Evolutionary conservation across 2,113 vertebrate genomes (phyloP).

Genomic region (Calyptomena viridis): DNA sequence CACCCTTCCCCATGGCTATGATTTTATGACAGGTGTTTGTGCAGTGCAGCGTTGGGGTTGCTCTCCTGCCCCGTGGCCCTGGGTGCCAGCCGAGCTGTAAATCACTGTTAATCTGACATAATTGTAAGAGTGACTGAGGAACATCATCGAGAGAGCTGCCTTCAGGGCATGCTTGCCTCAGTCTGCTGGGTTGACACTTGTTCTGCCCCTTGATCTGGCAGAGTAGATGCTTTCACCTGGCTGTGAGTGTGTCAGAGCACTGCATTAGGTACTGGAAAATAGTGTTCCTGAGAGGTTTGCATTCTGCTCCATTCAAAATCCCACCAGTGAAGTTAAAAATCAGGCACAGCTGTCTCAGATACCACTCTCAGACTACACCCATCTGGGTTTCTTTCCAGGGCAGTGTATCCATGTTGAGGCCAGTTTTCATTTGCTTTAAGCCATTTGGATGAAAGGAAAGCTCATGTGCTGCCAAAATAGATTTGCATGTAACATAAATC

Average conservation of each 20-base stretch:
- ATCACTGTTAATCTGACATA: neutral
- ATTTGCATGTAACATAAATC: neutral
- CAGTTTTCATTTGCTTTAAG: constrained; percentile 28
- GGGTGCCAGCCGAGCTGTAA: neutral
- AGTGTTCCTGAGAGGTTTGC: neutral
- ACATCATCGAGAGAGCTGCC: neutral
- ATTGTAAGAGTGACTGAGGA: neutral
- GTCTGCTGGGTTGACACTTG: fast-evolving
- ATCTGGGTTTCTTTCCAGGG: constrained; percentile 19
- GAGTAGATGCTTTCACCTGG: neutral
- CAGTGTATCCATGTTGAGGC: neutral
- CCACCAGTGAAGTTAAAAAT: neutral
- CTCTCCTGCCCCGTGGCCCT: neutral
- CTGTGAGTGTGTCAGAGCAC: fast-evolving
- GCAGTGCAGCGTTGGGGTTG: neutral
- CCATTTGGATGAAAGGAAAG: constrained; percentile 14
- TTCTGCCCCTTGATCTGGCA: neutral
- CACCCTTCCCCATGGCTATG: neutral
- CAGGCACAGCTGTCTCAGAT: neutral
- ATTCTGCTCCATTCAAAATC: neutral
- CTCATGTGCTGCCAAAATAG: neutral
- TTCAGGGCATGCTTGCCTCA: fast-evolving
- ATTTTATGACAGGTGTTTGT: neutral
- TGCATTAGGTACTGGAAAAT: neutral
- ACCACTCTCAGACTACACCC: neutral